Base-by-base conservation (phyloP, 30 jellyfish, hydroid and myxozoan species). In the Calvadosia cruxmelitensis region DNA sequence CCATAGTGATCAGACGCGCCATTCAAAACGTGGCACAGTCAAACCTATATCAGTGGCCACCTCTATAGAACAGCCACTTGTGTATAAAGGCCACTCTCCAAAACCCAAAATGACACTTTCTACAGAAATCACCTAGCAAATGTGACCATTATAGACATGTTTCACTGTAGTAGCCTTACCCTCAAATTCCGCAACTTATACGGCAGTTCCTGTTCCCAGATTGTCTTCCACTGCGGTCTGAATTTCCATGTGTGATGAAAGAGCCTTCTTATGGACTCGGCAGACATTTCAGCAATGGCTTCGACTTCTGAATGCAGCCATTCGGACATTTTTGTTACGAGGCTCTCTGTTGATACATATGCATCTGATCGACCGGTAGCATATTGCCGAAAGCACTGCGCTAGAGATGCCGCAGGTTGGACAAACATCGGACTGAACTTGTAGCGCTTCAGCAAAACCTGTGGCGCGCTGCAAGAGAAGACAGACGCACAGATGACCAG, bases 251-350 rank as follows among this genome's bases (percentile, higher is more conserved):
- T 31, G 20, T 51, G 71, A 48, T 49, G 27, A 30, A 75, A 75
- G 29, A 75, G 33, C 23, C 29, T 32, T 33, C 36, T 75, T 30
- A 75, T 27, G 23, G 85, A 75, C 23, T 66, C 53, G 34, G 36
- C 71, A 35, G 32, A 63, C 70, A 75, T 75, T 31, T 75, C 52
- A 16, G 64, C 31, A 29, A 75, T 33, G 29, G 51, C 29, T 29
- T 49, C 3, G 16, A 75, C 77, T 29, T 75, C 85, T 13, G 75
- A 68, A 50, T 64, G 49, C 57, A 35, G 61, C 85, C 85, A 75
- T 25, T 27, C 27, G 5, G 24, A 5, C n/a, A 75, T 31, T 24
- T 75, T 33, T 42, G 64, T 29, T 23, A 52, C 29, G 27, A 35
- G 31, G 27, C 12, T 31, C 20, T 42, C 57, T 42, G 20, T 42